Conservation (phyloP, 2,113 vertebrate species). For the Channa maculata region DNA sequence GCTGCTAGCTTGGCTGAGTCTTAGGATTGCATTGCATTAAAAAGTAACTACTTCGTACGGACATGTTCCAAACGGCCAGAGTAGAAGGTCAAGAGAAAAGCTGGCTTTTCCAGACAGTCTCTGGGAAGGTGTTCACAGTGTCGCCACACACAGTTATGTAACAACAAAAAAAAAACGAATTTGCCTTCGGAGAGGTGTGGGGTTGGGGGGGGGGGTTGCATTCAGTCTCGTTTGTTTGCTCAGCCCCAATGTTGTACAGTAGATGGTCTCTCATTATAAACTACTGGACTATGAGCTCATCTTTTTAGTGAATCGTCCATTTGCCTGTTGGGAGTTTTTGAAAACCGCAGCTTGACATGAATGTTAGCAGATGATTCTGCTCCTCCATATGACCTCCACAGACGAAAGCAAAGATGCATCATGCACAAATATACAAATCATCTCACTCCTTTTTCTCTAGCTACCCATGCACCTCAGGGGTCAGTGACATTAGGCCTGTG, state of each 20-base stretch:
- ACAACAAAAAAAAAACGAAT: no score
- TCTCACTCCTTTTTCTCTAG: neutral
- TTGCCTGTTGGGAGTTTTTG: constrained; percentile 1
- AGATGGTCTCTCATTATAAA: constrained; percentile 17
- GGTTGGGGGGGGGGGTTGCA: neutral
- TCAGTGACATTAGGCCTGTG: constrained; percentile 54
- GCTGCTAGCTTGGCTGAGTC: no score
- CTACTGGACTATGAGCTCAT: constrained; percentile 16
- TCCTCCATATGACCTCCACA: constrained; percentile 37
- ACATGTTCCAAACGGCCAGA: no score
- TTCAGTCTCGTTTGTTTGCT: constrained; percentile 13
- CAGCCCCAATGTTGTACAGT: neutral
- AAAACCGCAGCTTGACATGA: constrained; percentile 12
- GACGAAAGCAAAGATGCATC: constrained; percentile 16
- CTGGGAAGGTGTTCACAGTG: no score
- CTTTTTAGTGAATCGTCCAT: constrained; percentile 8
- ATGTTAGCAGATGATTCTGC: constrained; percentile 5
- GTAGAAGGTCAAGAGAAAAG: no score
- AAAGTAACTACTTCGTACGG: no score
- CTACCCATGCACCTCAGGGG: constrained; percentile 40
- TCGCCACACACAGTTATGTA: no score
- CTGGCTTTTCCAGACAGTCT: no score
- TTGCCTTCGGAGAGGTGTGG: no score
- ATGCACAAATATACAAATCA: constrained; percentile 14
- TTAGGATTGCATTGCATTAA: no score